Evolutionary conservation across 1,140 invertebrate species (phyloP).

Genomic region (Camponotus floridanus): DNA sequence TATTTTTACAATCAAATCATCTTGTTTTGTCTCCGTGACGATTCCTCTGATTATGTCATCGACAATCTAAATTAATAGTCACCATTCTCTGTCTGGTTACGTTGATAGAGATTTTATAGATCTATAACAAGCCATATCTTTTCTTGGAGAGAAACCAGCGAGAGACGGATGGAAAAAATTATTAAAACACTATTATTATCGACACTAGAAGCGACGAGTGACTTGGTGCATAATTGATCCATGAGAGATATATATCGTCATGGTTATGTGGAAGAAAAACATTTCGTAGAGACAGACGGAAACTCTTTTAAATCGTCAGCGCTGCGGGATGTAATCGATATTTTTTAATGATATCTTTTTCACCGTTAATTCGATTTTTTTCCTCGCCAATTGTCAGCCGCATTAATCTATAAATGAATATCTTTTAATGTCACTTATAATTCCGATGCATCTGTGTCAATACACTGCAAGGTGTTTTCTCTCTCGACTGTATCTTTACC

Average conservation of each 20-base stretch:
- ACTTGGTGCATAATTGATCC: not conserved
- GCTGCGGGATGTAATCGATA: not conserved
- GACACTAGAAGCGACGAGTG: not conserved
- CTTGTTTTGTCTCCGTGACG: not conserved
- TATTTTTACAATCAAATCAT: not conserved
- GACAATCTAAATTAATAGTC: conserved; percentile 3
- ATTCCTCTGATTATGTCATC: not conserved
- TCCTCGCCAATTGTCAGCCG: conserved; percentile 41
- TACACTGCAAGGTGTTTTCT: conserved; percentile 69
- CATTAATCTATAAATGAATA: conserved; percentile 40
- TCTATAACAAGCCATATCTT: not conserved
- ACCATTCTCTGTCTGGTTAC: not conserved
- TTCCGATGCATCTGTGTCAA: conserved; percentile 72
- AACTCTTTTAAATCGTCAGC: conserved; percentile 5
- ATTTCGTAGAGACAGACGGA: not conserved
- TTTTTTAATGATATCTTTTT: conserved; percentile 3
- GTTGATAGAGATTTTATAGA: no score
- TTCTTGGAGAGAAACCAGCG: not conserved
- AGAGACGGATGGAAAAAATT: not conserved
- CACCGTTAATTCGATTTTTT: conserved; percentile 45
- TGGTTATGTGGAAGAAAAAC: not conserved
- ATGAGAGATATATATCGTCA: not conserved
- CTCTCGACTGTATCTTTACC: not conserved
- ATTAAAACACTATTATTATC: not conserved
- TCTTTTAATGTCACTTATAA: conserved; percentile 62